A percentile compares a stretch with the other conserved stretches of the same genome.
Evolutionary conservation across 2,888 invertebrate species (phyloP).

Genomic region (Tetramorium bicarinatum): DNA sequence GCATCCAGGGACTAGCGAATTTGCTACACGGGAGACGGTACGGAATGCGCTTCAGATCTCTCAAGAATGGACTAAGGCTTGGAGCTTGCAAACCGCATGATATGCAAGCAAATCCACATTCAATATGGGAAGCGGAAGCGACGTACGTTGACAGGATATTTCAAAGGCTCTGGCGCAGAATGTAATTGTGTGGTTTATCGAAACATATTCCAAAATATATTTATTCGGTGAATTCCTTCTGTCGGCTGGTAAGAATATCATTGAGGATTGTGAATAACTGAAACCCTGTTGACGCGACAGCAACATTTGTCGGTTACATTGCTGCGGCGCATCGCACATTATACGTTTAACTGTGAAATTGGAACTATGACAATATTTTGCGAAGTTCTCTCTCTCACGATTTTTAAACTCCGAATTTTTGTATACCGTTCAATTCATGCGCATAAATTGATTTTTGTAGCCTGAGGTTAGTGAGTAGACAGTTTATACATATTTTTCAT

Average conservation of each 20-base stretch:
- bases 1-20: constrained; percentile 28
- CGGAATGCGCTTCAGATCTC: constrained; percentile 17
- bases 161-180: constrained; percentile 11
- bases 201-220: constrained; percentile 19
- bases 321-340: not conserved
- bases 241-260: not conserved
- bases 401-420: constrained; percentile 33
- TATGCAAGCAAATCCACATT: constrained; percentile 19
- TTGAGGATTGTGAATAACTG: not conserved
- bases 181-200: constrained; percentile 35
- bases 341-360: constrained; percentile 23
- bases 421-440: constrained; percentile 21
- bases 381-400: not conserved
- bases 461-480: constrained; percentile 5
- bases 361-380: constrained; percentile 14
- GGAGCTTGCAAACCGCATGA: constrained; percentile 6
- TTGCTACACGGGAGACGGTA: constrained; percentile 8
- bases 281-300: not conserved
- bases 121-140: constrained; percentile 25
- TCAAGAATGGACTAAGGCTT: constrained; percentile 15
- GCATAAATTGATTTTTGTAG: constrained; percentile 43
- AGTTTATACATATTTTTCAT: constrained; percentile 12
- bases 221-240: not conserved
- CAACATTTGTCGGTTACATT: not conserved
- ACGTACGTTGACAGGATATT: constrained; percentile 33